Base-by-base conservation (phyloP, 1,140 invertebrate species). In the Elymnias hypermnestra region DNA sequence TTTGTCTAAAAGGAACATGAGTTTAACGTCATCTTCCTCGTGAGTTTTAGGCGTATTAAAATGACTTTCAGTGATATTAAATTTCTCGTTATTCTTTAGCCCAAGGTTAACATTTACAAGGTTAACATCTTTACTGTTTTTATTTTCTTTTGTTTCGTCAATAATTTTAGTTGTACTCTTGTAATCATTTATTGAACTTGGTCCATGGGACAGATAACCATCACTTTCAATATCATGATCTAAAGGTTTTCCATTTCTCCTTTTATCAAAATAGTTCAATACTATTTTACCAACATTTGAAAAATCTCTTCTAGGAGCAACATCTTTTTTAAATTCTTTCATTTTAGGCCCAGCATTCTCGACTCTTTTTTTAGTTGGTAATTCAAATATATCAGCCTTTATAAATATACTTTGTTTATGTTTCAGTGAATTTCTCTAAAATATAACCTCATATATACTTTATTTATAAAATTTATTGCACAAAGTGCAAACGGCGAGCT, bases 281-380 rank as follows among this genome's bases (percentile, higher is more conserved):
- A 65, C 59, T 5, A 74, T 49, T 22, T 55, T 52, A 37, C 64
- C 37, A 2, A 57, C 62, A 23, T 57, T 56, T 6, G 56, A 37
- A 38, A 79, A 79, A 14, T 74, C 64, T 66, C 61, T 72, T 44
- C 75, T 44, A 0, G 75, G 66, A 8, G 19, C 9, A 1, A 79
- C 75, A 37, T 72, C 71, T 35, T 63, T 70, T 46, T 58, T 43
- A 59, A 28, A 63, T 35, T 23, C 31, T 18, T 26, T 36, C 33
- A 12, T n/a, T 8, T 14, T n/a, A 18, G 31, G 38, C 18, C 25
- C 28, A 14, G 12, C 1, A 31, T 21, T 9, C 22, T 26, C 17
- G 19, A 22, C 1, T 13, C 6, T 21, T 33, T 23, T 29, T 17
- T 41, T 55, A 9, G 29, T 26, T 0, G 60, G 59, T 35, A 72